Evolutionary conservation across 2,797 vertebrate genomes (phyloP).

Genomic region (Gobio occitaniae): DNA sequence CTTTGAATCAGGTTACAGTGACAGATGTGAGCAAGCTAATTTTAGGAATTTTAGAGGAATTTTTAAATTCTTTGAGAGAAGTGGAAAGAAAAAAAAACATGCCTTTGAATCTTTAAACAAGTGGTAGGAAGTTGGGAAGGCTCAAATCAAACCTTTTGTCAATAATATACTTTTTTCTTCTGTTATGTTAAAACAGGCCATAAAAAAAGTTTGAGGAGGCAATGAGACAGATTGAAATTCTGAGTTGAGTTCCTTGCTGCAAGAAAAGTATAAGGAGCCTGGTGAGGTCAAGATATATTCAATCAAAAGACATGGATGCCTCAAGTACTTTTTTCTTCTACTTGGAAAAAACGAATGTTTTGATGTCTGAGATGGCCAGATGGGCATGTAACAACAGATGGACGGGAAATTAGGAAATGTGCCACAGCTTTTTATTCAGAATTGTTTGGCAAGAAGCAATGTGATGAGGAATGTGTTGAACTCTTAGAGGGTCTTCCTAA

Average conservation of each 20-base stretch:
- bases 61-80: background rate
- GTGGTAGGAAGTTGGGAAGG: background rate
- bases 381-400: background rate
- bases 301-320: background rate
- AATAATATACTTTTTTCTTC: background rate
- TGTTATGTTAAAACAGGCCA: background rate
- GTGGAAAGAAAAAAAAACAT: background rate
- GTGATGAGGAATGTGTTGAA: background rate
- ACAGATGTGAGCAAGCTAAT: background rate
- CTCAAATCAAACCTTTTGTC: background rate
- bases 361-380: background rate
- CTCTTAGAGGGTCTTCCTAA: background rate
- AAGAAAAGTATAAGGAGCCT: background rate
- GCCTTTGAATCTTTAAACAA: background rate
- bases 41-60: background rate
- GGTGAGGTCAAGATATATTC: background rate
- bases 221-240: background rate
- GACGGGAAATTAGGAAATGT: background rate
- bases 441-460: background rate
- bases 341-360: background rate
- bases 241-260: background rate
- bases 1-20: slow-evolving; percentile 1
- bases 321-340: background rate
- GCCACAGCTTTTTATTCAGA: background rate
- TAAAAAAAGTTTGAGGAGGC: background rate